A percentile compares a stretch with the other conserved stretches of the same genome.
These are phyloP conservation scores for Neoscelio sp. DNA, from an alignment of 2,888 invertebrate species.

Conservation along the genomic window DNA sequence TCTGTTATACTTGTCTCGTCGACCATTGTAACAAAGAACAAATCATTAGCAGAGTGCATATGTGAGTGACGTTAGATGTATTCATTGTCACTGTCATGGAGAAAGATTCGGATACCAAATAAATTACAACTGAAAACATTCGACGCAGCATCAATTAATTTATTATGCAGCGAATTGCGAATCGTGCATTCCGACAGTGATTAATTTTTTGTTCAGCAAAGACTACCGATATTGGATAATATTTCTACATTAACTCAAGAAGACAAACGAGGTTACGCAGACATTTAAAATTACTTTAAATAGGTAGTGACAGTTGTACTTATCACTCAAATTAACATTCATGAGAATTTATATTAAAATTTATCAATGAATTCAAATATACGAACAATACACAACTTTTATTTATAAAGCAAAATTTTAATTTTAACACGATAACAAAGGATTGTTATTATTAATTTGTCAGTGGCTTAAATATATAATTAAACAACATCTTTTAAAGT, in stretches of 20 bases:
- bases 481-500: too few species aligned
- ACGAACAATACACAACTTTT: too few species aligned
- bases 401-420: too few species aligned
- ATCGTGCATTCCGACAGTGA: neutral
- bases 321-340: constrained; percentile 48
- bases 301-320: constrained; percentile 28
- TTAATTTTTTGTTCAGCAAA: constrained; percentile 8
- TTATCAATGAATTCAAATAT: constrained; percentile 22
- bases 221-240: neutral
- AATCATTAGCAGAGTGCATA: constrained; percentile 60
- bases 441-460: too few species aligned
- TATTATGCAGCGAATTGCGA: constrained; percentile 1
- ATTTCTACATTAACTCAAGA: constrained; percentile 5
- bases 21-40: constrained; percentile 63
- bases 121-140: constrained; percentile 24
- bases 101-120: constrained; percentile 32
- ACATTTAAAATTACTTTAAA: constrained; percentile 27
- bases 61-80: constrained; percentile 46
- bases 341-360: constrained; percentile 36
- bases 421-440: too few species aligned
- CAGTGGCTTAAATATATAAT: too few species aligned
- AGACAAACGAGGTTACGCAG: constrained; percentile 10
- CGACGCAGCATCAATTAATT: constrained; percentile 25
- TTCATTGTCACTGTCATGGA: constrained; percentile 41
- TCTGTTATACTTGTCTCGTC: constrained; percentile 64